Conservation (phyloP, 2,888 invertebrate species). For the Thecocarcelia acutangulata region DNA sequence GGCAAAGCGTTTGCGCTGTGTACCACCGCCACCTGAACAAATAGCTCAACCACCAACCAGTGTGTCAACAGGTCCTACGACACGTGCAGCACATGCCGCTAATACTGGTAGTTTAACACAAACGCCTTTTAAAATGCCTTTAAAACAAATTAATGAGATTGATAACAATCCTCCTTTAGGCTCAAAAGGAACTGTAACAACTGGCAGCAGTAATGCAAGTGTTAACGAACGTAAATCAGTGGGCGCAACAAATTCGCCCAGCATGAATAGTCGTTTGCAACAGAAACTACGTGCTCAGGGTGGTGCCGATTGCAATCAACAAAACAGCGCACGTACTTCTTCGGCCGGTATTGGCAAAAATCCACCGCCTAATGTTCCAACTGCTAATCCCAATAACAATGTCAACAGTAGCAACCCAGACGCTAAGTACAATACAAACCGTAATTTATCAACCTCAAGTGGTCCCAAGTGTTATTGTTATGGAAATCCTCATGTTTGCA, state of each 20-base stretch:
- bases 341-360: slow-evolving; percentile 49
- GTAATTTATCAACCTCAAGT: slow-evolving; percentile 67
- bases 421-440: slow-evolving; percentile 77
- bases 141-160: slow-evolving; percentile 79
- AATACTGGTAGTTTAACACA: slow-evolving; percentile 62
- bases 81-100: slow-evolving; percentile 57
- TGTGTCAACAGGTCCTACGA: slow-evolving; percentile 39
- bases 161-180: slow-evolving; percentile 63
- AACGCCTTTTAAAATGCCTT: slow-evolving; percentile 78
- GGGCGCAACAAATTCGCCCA: slow-evolving; percentile 68
- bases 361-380: slow-evolving; percentile 10
- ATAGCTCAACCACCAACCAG: slow-evolving; percentile 50
- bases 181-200: slow-evolving; percentile 44
- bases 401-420: slow-evolving; percentile 33
- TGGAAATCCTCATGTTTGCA: slow-evolving; percentile 86
- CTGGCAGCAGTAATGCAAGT: slow-evolving; percentile 37
- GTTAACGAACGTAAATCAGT: slow-evolving; percentile 42
- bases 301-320: slow-evolving; percentile 38
- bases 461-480: slow-evolving; percentile 85
- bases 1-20: slow-evolving; percentile 75
- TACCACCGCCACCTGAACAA: slow-evolving; percentile 67
- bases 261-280: slow-evolving; percentile 71
- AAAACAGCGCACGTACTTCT: slow-evolving; percentile 35
- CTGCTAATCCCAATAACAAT: neutral
- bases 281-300: slow-evolving; percentile 70